A percentile compares a stretch with the other conserved stretches of the same genome.
These are phyloP conservation scores for Dryocosmus kuriphilus DNA, from an alignment of 2,888 invertebrate genomes.

Conservation along the genomic window DNA sequence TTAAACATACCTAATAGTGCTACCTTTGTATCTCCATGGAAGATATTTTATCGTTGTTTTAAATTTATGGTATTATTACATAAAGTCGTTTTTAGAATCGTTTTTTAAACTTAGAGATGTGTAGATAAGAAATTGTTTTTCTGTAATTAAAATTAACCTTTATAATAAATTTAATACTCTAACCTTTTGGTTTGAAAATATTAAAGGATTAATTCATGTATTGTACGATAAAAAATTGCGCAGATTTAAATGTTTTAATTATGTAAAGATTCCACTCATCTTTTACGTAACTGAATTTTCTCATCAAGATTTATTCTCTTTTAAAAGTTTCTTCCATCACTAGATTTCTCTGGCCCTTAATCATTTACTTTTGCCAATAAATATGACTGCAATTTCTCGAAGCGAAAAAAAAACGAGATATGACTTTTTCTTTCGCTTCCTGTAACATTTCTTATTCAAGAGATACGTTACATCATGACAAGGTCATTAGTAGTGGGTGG, in stretches of 20 bases:
- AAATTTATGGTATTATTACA: too few relatives aligned
- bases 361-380: not conserved
- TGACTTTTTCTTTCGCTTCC: not conserved
- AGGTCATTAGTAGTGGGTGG: not conserved
- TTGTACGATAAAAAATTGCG: not conserved
- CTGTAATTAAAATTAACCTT: too few relatives aligned
- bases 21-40: too few relatives aligned
- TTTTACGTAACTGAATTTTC: slow-evolving; percentile 6
- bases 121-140: too few relatives aligned
- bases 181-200: too few relatives aligned
- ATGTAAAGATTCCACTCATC: not conserved
- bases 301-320: not conserved
- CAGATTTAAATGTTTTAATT: not conserved
- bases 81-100: too few relatives aligned
- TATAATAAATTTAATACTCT: too few relatives aligned
- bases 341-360: not conserved
- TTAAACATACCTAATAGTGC: too few relatives aligned
- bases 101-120: too few relatives aligned
- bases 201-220: too few relatives aligned
- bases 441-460: not conserved
- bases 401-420: too few relatives aligned
- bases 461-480: not conserved
- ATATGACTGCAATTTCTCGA: not conserved
- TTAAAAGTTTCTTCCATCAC: not conserved
- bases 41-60: too few relatives aligned